phyloP scores from a whole-genome alignment of 2,888 invertebrate species.

The Choreutis nemorana region DNA sequence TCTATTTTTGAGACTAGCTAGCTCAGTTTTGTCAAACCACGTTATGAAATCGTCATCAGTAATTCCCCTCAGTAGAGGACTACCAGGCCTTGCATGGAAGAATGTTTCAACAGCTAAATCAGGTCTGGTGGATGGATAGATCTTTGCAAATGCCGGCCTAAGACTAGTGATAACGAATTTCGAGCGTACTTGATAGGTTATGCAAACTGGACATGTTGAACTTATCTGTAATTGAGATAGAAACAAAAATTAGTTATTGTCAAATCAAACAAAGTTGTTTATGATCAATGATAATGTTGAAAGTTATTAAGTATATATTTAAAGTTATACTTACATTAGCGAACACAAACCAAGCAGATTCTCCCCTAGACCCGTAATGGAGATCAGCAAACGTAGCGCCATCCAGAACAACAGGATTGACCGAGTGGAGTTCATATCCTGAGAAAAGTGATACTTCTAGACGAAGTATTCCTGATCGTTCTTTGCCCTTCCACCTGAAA shows the following conservation, averaged over 20 bases:
- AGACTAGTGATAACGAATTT: conserved; percentile 68
- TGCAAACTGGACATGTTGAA: conserved; percentile 68
- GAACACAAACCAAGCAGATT: conserved; percentile 72
- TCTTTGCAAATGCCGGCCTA: conserved; percentile 69
- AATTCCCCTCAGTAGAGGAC: conserved; percentile 66
- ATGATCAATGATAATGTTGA: background rate
- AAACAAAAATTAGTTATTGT: background rate
- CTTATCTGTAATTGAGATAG: conserved; percentile 52
- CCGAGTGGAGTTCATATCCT: conserved; percentile 68
- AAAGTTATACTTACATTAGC: conserved; percentile 60
- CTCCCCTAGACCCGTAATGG: conserved; percentile 67
- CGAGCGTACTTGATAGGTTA: conserved; percentile 67
- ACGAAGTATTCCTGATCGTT: conserved; percentile 68
- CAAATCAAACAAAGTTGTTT: background rate
- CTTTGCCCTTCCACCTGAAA: conserved; percentile 67
- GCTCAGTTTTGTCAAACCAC: conserved; percentile 70
- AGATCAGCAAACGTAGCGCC: conserved; percentile 67
- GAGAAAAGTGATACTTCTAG: conserved; percentile 71
- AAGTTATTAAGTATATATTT: background rate
- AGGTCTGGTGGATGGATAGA: conserved; percentile 69
- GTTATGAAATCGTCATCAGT: conserved; percentile 73
- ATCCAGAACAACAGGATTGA: conserved; percentile 61
- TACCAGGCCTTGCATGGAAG: conserved; percentile 69
- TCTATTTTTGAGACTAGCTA: conserved; percentile 47
- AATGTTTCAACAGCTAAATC: conserved; percentile 71